Base-by-base conservation (phyloP, 2,113 vertebrate species). In the Ammodramus savannarum region DNA sequence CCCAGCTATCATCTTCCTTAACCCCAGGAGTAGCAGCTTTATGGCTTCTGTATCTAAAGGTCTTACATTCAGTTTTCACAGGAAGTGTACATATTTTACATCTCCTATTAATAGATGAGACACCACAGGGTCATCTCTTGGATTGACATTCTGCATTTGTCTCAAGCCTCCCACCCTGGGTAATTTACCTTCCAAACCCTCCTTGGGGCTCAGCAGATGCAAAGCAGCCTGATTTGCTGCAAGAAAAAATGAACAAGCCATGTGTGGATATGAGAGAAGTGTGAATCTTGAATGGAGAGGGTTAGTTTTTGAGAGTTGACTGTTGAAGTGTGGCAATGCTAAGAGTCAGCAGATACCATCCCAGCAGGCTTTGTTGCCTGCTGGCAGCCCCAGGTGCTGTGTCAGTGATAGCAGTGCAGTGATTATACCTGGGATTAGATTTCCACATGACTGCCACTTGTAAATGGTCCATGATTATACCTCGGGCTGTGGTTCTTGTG, bases 221-320 rank as follows among this genome's bases (percentile, higher is more conserved):
- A 7, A 17, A 66, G 17, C 58, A 67, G 34, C 16, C 17, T 12
- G 14, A 22, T 67, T 66, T 38, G 23, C 66, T 4, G 6, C 23
- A 49, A 74, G 55, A 27, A 63, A 63, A 78, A 76, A n/a, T 0
- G 1, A 71, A 34, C 2, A 4, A 44, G 27, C 26, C 4, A 1
- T 32, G 34, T 58, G 54, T 25, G 41, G 39, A 41, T n/a, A 61
- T 27, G 49, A 65, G n/a, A 39, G 68, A 79, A 65, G 16, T 14
- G 7, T 68, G 81, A 77, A 78, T 69, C 31, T 59, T 65, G 59
- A 73, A 73, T 7, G 43, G 52, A 87, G 32, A 49, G 25, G 26
- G 21, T 8, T 91, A 6, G 21, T 27, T 72, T 85, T 41, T 36
- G 49, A 68, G 85, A 54, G 36, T 6, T 7, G 1, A 7, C 41